Base-by-base conservation (phyloP, 2,797 vertebrate species). In the Yasuhikotakia modesta region DNA sequence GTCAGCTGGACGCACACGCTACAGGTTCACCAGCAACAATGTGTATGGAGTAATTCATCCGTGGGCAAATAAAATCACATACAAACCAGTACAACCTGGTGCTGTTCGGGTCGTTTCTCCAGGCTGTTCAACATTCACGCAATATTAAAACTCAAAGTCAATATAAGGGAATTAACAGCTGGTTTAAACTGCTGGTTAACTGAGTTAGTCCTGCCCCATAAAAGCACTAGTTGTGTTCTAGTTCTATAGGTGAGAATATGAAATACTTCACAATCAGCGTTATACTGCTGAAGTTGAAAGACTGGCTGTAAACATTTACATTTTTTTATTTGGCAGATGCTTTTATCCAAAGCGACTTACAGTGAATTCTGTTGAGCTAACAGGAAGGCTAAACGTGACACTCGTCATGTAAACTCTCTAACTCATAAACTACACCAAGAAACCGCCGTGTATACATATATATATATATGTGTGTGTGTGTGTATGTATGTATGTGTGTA, bases 301-400 rank as follows among this genome's bases (percentile, higher is more conserved):
- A 35, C 17, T 63, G 57, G 64, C 57, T 64, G 48, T 65, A 78
- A 71, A 70, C n/a, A n/a, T n/a, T n/a, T n/a, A n/a, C n/a, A n/a
- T n/a, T n/a, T n/a, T n/a, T n/a, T n/a, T n/a, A n/a, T n/a, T n/a
- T n/a, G n/a, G n/a, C n/a, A n/a, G n/a, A n/a, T n/a, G n/a, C n/a
- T n/a, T n/a, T n/a, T n/a, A n/a, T n/a, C n/a, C n/a, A n/a, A n/a
- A n/a, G n/a, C n/a, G n/a, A n/a, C n/a, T n/a, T n/a, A n/a, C n/a
- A n/a, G n/a, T n/a, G n/a, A n/a, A n/a, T n/a, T n/a, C n/a, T n/a
- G n/a, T n/a, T n/a, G n/a, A n/a, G n/a, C n/a, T n/a, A n/a, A n/a
- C n/a, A n/a, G n/a, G n/a, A n/a, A n/a, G n/a, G n/a, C n/a, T n/a
- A n/a, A n/a, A n/a, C 22, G 0, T 22, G 21, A 27, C 68, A 71